Base-by-base conservation (phyloP, 2,888 invertebrate genomes). In the Cantharis nigra region DNA sequence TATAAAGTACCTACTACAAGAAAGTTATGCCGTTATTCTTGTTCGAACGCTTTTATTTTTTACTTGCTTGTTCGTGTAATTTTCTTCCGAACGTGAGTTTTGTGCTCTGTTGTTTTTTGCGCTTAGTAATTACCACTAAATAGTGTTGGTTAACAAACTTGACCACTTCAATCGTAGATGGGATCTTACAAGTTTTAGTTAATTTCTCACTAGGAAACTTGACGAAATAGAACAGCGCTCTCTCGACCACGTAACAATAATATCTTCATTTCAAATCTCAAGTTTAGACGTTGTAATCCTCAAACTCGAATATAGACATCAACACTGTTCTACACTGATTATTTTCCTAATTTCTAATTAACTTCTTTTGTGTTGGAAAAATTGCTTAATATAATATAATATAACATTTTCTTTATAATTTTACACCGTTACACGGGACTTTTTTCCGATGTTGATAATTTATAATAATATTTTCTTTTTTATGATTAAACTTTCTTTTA, bases 121-220 rank as follows among this genome's bases (percentile, higher is more conserved):
- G 16, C 28, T 18, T 18, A 16, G 23, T 18, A 49, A 23, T n/a
- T 71, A 49, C 49, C 16, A 20, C 20, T 30, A 62, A 49, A 69
- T 62, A 62, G 49, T 69, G 73, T 73, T 62, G 28, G 72, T 72
- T 72, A 20, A 30, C 64, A 72, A 72, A 72, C 26, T 73, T 73
- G 14, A 62, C 16, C 28, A 63, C 63, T 74, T 63, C 63, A 63
- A 70, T 69, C 74, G 69, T 63, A 67, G 30, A 63, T 26, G 13
- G 64, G 76, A 71, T 64, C 71, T 77, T 74, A 73, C 76, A 72
- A 74, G 76, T 70, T 76, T 77, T 76, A 75, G 77, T 80, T 81
- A 81, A 81, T 80, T 80, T 81, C 81, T 79, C 73, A 80, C 78
- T 81, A 80, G 64, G 73, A 71, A 80, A 81, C 78, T 81, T 81